Conservation (phyloP, 1,140 invertebrate species). For the Armadillidium nasatum region DNA sequence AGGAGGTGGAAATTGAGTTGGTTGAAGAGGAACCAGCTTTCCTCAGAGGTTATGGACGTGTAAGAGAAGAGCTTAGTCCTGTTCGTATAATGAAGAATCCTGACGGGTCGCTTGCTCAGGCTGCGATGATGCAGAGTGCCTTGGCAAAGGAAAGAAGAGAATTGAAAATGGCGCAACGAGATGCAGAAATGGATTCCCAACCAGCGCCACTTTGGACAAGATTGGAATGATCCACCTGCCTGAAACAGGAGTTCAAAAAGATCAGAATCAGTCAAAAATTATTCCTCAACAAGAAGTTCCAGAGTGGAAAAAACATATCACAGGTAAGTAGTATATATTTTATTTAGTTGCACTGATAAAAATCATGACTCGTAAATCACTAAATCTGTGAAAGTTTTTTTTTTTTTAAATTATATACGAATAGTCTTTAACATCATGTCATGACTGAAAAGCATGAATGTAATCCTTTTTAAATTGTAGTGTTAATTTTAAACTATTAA, state of each 20-base stretch:
- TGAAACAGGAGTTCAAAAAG: slow-evolving; percentile 53
- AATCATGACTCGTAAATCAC: too few relatives aligned
- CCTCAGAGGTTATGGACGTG: slow-evolving; percentile 74
- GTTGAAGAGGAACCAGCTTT: slow-evolving; percentile 98
- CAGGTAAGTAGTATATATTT: slow-evolving; percentile 48
- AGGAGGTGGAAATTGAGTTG: slow-evolving; percentile 98
- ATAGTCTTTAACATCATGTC: too few relatives aligned
- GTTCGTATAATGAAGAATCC: slow-evolving; percentile 98
- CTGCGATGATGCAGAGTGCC: slow-evolving; percentile 99
- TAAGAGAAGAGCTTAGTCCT: slow-evolving; percentile 87
- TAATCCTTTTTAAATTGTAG: not conserved
- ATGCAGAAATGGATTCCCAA: slow-evolving; percentile 79
- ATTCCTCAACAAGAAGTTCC: slow-evolving; percentile 67
- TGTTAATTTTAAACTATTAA: not conserved
- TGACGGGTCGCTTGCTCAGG: slow-evolving; percentile 92
- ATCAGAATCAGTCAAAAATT: slow-evolving; percentile 29
- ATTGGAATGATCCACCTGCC: slow-evolving; percentile 95
- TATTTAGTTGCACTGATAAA: too few relatives aligned
- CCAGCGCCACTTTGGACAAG: slow-evolving; percentile 52
- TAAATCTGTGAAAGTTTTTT: too few relatives aligned
- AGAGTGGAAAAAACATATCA: slow-evolving; percentile 99
- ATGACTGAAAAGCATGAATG: too few relatives aligned
- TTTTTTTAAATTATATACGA: too few relatives aligned
- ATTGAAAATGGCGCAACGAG: slow-evolving; percentile 83
- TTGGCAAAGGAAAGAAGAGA: slow-evolving; percentile 93